A percentile compares a stretch with the other conserved stretches of the same genome.
Conservation (phyloP, 2,888 invertebrate species). For the Bibio marci region DNA sequence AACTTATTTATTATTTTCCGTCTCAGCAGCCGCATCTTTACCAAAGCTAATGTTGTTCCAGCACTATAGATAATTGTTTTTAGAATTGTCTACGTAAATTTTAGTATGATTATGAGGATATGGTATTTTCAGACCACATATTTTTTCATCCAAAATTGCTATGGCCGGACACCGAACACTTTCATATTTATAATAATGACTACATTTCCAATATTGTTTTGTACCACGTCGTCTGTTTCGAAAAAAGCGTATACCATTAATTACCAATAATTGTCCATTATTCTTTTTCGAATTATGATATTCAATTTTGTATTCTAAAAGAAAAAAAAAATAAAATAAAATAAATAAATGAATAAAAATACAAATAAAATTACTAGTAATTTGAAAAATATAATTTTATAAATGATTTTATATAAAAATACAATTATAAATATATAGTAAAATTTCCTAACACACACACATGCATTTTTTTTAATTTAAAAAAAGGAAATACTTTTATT, state of each 20-base stretch:
- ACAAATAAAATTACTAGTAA: no score
- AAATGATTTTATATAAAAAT: no score
- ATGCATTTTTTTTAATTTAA: no score
- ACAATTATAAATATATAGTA: no score
- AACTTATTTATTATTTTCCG: no score
- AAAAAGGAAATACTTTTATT: no score
- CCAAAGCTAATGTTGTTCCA: no score
- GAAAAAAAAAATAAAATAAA: slow-evolving; percentile 9
- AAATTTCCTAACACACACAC: background rate
- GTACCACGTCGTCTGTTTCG: slow-evolving; percentile 28
- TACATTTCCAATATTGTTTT: slow-evolving; percentile 30
- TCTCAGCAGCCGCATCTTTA: no score
- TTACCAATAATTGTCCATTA: slow-evolving; percentile 27
- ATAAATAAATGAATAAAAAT: no score
- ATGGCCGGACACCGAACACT: slow-evolving; percentile 22
- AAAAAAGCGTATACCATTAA: slow-evolving; percentile 29
- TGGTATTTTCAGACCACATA: slow-evolving; percentile 22
- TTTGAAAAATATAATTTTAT: no score
- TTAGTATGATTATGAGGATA: slow-evolving; percentile 27
- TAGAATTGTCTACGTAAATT: no score
- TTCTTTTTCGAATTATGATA: slow-evolving; percentile 30
- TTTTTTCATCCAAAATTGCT: slow-evolving; percentile 27
- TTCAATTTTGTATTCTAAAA: slow-evolving; percentile 24
- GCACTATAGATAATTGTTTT: no score
- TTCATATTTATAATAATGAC: slow-evolving; percentile 29